These are phyloP conservation scores for Acleris cristana DNA, from an alignment of 2,888 invertebrate species.

Conservation along the genomic window DNA sequence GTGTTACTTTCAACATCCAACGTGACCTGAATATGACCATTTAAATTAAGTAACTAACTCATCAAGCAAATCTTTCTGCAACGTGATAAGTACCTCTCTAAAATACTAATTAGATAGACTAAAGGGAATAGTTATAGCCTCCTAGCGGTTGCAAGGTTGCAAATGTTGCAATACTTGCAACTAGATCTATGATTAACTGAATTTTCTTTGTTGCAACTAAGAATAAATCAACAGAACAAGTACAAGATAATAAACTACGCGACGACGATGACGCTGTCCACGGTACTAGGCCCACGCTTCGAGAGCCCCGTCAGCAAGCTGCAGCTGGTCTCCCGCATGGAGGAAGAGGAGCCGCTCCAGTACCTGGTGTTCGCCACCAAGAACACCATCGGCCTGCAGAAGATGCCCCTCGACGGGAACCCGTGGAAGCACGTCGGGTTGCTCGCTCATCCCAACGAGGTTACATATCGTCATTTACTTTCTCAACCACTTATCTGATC, in stretches of 20 bases:
- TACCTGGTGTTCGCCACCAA: slow-evolving; percentile 86
- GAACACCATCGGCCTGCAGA: slow-evolving; percentile 87
- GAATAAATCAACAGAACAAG: slow-evolving; percentile 81
- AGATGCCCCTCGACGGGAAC: slow-evolving; percentile 89
- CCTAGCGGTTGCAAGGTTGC: too few species aligned
- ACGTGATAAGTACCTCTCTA: too few species aligned
- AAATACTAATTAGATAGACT: too few species aligned
- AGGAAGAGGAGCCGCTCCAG: slow-evolving; percentile 50
- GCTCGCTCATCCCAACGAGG: slow-evolving; percentile 87
- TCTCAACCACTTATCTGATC: too few species aligned
- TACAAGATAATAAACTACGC: slow-evolving; percentile 86
- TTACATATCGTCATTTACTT: slow-evolving; percentile 48
- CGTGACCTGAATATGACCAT: too few species aligned
- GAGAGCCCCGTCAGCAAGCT: slow-evolving; percentile 83
- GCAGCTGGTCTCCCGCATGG: slow-evolving; percentile 60
- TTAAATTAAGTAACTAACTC: too few species aligned
- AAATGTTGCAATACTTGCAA: too few species aligned
- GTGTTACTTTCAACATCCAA: too few species aligned
- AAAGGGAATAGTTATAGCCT: too few species aligned
- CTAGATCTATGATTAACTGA: too few species aligned
- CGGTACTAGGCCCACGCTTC: slow-evolving; percentile 87
- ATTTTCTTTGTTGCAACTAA: too few species aligned
- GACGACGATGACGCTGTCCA: slow-evolving; percentile 86
- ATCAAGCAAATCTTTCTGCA: too few species aligned
- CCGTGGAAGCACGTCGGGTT: slow-evolving; percentile 86